Evolutionary conservation across 2,888 invertebrate genomes (phyloP).

Genomic region (Trissolcus japonicus): DNA sequence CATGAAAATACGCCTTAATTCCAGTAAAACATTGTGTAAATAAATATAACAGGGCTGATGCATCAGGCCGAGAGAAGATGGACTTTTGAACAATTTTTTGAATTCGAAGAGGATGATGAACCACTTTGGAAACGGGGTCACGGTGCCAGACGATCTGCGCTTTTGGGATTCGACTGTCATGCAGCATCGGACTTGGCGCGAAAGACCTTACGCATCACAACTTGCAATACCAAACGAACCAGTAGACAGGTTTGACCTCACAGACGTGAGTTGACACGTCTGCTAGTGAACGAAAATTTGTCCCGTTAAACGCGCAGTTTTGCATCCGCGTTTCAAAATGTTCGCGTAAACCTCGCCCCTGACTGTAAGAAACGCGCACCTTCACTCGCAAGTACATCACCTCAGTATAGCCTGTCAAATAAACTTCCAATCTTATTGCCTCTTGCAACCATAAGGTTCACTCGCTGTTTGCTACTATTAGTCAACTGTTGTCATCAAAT

Average conservation of each 20-base stretch:
- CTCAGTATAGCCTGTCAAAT: conserved; percentile 38
- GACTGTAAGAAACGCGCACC: not conserved
- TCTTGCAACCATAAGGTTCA: not conserved
- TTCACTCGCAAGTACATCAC: conserved; percentile 11
- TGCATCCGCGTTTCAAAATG: conserved; percentile 10
- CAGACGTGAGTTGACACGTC: conserved; percentile 38
- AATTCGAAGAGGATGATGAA: conserved; percentile 15
- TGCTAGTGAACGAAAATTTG: conserved; percentile 10
- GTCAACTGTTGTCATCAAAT: no score
- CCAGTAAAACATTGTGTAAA: not conserved
- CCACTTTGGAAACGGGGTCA: conserved; percentile 43
- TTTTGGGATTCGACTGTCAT: conserved; percentile 55
- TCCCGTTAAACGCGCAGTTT: no score
- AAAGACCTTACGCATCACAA: conserved; percentile 68
- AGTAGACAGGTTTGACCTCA: conserved; percentile 47
- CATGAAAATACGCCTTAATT: not conserved
- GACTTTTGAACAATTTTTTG: not conserved
- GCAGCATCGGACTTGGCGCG: conserved; percentile 37
- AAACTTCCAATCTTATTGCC: conserved; percentile 58
- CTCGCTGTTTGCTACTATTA: no score
- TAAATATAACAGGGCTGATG: not conserved
- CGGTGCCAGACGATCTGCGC: conserved; percentile 40
- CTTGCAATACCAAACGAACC: conserved; percentile 63
- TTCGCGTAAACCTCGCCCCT: conserved; percentile 15
- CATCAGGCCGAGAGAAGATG: not conserved